Percentiles rank a stretch among this genome's conserved stretches.
phyloP scores from a whole-genome alignment of 92 coral and sea anemone genomes.

The Zoanthus solanderi region DNA sequence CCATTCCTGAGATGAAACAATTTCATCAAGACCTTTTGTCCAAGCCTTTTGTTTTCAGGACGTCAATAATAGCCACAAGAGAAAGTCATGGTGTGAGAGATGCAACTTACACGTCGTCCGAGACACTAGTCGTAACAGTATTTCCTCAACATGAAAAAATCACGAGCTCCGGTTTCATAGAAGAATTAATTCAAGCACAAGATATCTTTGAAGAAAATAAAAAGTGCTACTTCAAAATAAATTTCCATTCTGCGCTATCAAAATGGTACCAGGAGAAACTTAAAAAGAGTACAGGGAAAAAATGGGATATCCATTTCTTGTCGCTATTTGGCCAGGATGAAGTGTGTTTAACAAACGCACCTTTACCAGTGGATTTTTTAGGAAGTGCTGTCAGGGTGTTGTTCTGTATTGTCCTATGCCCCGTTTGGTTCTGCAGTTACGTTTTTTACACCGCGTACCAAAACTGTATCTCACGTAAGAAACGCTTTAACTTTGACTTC shows the following conservation, averaged over 20 bases:
- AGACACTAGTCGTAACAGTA: background rate
- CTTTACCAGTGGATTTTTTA: constrained; percentile 1
- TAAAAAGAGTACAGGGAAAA: constrained; percentile 15
- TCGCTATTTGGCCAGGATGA: constrained; percentile 25
- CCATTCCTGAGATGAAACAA: background rate
- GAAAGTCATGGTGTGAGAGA: constrained; percentile 20
- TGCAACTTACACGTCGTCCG: constrained; percentile 4
- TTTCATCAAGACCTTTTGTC: constrained; percentile 24
- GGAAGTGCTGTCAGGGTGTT: constrained; percentile 21
- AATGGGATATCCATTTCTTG: constrained; percentile 8
- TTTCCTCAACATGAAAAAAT: constrained; percentile 25
- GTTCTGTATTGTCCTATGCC: constrained; percentile 27
- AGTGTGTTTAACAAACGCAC: constrained; percentile 10
- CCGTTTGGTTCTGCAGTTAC: constrained; percentile 20
- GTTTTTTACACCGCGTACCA: constrained; percentile 19
- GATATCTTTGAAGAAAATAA: constrained; percentile 3
- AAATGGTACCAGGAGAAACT: constrained; percentile 33
- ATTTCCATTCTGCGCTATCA: constrained; percentile 13
- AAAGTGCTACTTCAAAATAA: constrained; percentile 14
- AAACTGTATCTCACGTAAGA: constrained; percentile 10
- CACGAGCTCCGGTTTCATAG: background rate
- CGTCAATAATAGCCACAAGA: background rate
- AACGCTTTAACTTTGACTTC: constrained; percentile 14
- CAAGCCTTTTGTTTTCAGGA: constrained; percentile 31
- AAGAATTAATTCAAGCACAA: constrained; percentile 26